phyloP scores from a whole-genome alignment of 92 coral and sea anemone species.

The Heliopora coerulea region DNA sequence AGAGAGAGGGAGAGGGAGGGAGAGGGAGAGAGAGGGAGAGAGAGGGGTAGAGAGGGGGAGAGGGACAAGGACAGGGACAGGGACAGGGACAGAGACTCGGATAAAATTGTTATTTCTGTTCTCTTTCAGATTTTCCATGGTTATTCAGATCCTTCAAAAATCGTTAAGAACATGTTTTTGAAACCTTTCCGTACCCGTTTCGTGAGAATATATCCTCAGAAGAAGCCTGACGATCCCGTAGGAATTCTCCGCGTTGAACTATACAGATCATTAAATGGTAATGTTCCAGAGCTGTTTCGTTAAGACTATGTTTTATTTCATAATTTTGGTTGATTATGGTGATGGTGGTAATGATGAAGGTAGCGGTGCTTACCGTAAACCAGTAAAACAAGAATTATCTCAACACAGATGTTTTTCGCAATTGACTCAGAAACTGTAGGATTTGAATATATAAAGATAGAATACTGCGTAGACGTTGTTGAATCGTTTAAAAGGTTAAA shows the following conservation, averaged over 20 bases:
- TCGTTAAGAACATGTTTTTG: slow-evolving; percentile 47
- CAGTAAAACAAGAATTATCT: too few species aligned
- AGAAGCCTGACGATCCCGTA: too few species aligned
- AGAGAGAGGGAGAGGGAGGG: background rate
- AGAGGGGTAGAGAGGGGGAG: background rate
- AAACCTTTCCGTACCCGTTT: slow-evolving; percentile 51
- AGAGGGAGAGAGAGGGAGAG: background rate
- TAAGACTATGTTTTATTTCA: too few species aligned
- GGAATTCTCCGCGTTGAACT: slow-evolving; percentile 10
- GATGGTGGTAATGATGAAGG: too few species aligned
- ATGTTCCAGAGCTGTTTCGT: too few species aligned
- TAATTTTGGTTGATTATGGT: too few species aligned
- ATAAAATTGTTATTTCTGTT: background rate
- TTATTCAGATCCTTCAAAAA: slow-evolving; percentile 37
- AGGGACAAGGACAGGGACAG: background rate
- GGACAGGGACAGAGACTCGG: background rate
- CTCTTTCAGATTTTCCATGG: slow-evolving; percentile 46
- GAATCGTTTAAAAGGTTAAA: too few species aligned
- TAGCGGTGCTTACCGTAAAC: too few species aligned
- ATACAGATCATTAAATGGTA: slow-evolving; percentile 21
- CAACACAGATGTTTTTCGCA: too few species aligned
- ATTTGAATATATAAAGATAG: too few species aligned
- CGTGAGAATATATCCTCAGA: slow-evolving; percentile 53
- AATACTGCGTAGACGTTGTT: too few species aligned
- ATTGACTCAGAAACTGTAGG: too few species aligned